These are phyloP conservation scores for Chiloscyllium punctatum DNA, from an alignment of 2,797 vertebrate species.

Conservation along the genomic window DNA sequence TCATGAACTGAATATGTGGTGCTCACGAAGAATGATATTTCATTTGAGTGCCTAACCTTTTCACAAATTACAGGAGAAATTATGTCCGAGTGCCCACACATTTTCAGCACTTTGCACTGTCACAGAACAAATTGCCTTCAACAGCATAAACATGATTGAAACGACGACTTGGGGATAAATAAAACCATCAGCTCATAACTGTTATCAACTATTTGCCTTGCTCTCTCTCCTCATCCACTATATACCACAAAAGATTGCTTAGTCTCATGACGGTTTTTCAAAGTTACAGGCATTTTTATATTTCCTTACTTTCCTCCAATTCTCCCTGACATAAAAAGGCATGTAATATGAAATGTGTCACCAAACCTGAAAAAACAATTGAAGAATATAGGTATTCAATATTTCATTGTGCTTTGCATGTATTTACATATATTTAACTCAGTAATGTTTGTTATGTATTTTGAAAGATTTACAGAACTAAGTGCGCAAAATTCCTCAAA, in stretches of 20 bases:
- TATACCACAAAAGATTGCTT: not conserved
- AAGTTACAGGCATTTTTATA: not conserved
- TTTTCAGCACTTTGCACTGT: not conserved
- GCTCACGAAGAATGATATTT: not conserved
- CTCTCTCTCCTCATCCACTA: not conserved
- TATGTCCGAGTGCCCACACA: not conserved
- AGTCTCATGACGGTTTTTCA: not conserved
- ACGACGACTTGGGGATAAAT: not conserved
- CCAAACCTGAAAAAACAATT: not conserved
- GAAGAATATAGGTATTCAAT: not conserved
- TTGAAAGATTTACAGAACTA: not conserved
- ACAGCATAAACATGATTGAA: not conserved
- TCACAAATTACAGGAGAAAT: conserved; percentile 22
- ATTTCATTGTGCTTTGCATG: not conserved
- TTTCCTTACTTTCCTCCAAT: not conserved
- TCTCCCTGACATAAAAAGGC: not conserved
- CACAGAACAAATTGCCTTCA: not conserved
- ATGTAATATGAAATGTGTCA: not conserved
- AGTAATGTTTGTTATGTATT: not conserved
- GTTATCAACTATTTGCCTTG: not conserved
- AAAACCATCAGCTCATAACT: not conserved
- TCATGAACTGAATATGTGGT: not conserved
- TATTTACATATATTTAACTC: not conserved
- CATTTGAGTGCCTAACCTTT: not conserved
- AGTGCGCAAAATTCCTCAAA: not conserved